Base-by-base conservation (phyloP, 1,140 invertebrate genomes). In the Scaptomyza montana region DNA sequence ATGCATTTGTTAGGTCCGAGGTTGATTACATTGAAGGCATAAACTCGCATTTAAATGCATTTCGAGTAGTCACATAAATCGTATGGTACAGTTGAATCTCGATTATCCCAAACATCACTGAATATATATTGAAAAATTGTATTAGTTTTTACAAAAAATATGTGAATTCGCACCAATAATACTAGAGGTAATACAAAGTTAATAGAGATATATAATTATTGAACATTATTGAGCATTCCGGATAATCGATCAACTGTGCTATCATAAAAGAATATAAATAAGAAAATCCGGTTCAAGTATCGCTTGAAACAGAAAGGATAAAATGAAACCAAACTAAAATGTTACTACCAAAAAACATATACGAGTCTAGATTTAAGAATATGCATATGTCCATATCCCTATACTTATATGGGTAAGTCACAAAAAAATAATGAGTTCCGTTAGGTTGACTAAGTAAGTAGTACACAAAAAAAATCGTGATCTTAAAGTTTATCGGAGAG, bases 271-370 rank as follows among this genome's bases (percentile, higher is more conserved):
- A 9, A 46, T 46, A 13, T 46, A 46, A 46, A 10, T 16, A 21
- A 47, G 41, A 19, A 9, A 47, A 9, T 16, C 16, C 16, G 19
- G 56, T 60, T 30, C 45, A 46, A 5, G 50, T 53, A 6, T 53
- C 46, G 47, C 47, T 43, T n/a, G 2, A 43, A 43, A 45, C 51
- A 53, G 5, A 51, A 41, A 67, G 30, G 30, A 33, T 33, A 25
- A 60, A 51, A 39, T 16, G 45, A 36, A 53, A 43, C 39, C 10
- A 41, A 50, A 33, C 4, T 39, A 51, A 43, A 36, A 65, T 65
- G 68, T 71, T 71, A 71, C 68, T 71, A 59, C 10, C 41, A 51
- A 19, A 19, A 41, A 28, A 62, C 36, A 61, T 67, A 33, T 45
- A 55, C 10, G 39, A 56, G 51, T 54, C 51, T 36, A 55, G 33